Evolutionary conservation across 2,113 vertebrate genomes (phyloP).

Genomic region (Nestor notabilis): DNA sequence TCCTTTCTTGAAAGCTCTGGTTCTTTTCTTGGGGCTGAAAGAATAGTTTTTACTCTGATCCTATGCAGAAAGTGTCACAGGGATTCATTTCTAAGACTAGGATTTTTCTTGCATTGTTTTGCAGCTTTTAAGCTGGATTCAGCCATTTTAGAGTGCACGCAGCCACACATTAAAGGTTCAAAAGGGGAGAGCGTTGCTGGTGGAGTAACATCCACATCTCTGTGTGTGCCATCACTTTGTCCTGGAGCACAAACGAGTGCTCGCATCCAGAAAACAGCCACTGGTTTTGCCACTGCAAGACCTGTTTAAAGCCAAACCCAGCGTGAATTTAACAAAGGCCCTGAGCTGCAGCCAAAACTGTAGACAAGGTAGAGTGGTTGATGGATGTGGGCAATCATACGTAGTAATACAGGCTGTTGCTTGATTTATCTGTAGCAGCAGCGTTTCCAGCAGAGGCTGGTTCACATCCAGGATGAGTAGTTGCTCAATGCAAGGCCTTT

Average conservation of each 20-base stretch:
- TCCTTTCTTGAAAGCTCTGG: background rate
- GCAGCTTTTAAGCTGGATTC: background rate
- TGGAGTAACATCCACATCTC: background rate
- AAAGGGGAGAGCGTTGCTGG: accelerated
- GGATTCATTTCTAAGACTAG: background rate
- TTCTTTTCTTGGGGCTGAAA: background rate
- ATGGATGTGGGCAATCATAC: conserved; percentile 44
- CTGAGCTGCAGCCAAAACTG: background rate
- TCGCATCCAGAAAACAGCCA: background rate
- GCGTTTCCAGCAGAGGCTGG: background rate
- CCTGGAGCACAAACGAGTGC: background rate
- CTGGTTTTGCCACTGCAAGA: background rate
- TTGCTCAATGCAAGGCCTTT: background rate
- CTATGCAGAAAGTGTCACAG: background rate
- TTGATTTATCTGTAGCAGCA: conserved; percentile 13
- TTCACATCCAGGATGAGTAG: background rate
- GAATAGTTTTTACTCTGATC: background rate
- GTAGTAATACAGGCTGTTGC: background rate
- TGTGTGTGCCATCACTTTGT: background rate
- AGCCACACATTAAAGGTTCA: background rate
- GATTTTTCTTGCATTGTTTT: background rate
- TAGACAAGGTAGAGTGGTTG: background rate
- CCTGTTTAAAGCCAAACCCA: background rate
- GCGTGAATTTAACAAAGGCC: background rate
- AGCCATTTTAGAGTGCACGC: background rate